Evolutionary conservation across 2,797 vertebrate species (phyloP).

Genomic region (Allenopithecus nigroviridis): DNA sequence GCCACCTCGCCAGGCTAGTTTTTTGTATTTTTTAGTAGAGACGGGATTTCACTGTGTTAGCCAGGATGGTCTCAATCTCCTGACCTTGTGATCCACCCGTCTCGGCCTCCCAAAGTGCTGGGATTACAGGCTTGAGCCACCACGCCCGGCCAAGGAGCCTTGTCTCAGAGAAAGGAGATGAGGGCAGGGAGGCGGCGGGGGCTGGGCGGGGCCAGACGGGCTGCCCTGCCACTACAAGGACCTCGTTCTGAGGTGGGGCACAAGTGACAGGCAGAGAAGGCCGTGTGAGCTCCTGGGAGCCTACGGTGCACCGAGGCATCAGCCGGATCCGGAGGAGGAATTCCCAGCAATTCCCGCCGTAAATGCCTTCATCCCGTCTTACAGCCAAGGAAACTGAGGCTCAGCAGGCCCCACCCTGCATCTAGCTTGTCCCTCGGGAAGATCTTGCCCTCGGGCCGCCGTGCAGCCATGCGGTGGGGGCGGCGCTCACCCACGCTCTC

Average conservation of each 20-base stretch:
- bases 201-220: neutral
- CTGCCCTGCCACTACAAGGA: accelerated
- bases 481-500: accelerated
- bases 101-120: no score
- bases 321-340: accelerated
- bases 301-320: neutral
- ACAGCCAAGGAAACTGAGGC: neutral
- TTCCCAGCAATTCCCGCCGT: neutral
- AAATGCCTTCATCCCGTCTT: no score
- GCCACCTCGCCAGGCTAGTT: no score
- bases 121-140: no score
- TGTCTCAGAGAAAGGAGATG: neutral
- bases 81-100: no score
- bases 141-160: no score
- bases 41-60: no score
- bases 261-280: neutral
- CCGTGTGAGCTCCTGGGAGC: neutral
- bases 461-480: neutral
- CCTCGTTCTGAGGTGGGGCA: no score
- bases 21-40: no score
- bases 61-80: no score
- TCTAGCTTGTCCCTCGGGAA: neutral
- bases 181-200: neutral
- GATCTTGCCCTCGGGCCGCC: neutral
- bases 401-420: neutral